Evolutionary conservation across 1,140 invertebrate genomes (phyloP).

Genomic region (Drosophila erecta): DNA sequence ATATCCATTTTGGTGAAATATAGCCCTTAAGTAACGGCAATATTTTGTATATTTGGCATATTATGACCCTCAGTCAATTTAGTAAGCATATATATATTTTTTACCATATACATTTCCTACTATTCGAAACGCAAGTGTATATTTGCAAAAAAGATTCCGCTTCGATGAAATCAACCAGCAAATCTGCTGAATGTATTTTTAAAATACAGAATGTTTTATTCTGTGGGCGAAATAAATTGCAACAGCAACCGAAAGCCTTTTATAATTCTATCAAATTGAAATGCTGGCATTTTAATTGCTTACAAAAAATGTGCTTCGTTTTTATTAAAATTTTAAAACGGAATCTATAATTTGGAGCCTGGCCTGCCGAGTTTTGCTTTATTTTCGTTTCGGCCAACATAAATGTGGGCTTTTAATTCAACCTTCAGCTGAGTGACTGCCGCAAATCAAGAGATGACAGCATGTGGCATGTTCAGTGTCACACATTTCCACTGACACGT

Average conservation of each 20-base stretch:
- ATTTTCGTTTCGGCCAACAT: not conserved
- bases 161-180: constrained; percentile 41
- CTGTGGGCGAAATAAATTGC: constrained; percentile 1
- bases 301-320: constrained; percentile 35
- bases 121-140: not conserved
- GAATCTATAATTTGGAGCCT: constrained; percentile 15
- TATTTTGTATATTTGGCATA: not conserved
- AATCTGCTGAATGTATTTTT: constrained; percentile 40
- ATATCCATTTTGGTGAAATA: not conserved
- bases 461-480: constrained; percentile 38
- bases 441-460: constrained; percentile 44
- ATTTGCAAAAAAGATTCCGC: constrained; percentile 28
- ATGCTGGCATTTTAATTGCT: constrained; percentile 55
- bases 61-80: too few relatives aligned
- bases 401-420: constrained; percentile 9
- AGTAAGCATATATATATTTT: too few relatives aligned
- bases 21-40: not conserved
- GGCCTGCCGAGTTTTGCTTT: not conserved
- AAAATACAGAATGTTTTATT: constrained; percentile 31
- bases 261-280: constrained; percentile 59
- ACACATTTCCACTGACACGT: constrained; percentile 20
- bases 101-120: not conserved
- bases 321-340: constrained; percentile 8
- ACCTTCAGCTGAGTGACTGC: not conserved
- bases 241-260: constrained; percentile 16